Conservation (phyloP, 1,140 invertebrate genomes). For the Sinella curviseta region DNA sequence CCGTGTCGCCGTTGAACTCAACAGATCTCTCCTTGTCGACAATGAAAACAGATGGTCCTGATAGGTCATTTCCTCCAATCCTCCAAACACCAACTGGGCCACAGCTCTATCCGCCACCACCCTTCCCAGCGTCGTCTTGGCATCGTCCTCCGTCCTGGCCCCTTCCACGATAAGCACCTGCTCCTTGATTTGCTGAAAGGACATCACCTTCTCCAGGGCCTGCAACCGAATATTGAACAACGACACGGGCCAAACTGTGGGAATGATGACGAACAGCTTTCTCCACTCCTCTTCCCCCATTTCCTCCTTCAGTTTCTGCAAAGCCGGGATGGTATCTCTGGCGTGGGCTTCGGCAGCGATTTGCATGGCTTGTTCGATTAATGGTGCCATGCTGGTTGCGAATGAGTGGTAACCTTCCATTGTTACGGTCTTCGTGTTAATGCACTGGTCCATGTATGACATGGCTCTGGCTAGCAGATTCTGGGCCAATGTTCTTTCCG, state of each 20-base stretch:
- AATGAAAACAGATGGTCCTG: conserved; percentile 17
- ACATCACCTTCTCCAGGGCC: too few species aligned
- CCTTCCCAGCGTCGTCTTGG: background rate
- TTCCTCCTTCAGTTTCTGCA: too few species aligned
- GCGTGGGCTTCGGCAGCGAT: conserved; percentile 21
- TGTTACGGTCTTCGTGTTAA: too few species aligned
- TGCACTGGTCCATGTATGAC: too few species aligned
- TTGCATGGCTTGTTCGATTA: conserved; percentile 15
- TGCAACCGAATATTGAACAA: too few species aligned
- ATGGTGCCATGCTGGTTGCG: background rate
- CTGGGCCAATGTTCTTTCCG: too few species aligned
- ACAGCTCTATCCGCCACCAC: conserved; percentile 29
- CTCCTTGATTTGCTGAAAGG: too few species aligned
- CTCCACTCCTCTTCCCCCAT: conserved; percentile 30
- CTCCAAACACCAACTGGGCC: conserved; percentile 16
- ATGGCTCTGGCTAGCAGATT: too few species aligned
- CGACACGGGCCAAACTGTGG: too few species aligned
- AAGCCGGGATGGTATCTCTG: background rate
- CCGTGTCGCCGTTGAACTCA: background rate
- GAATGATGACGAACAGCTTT: conserved; percentile 14
- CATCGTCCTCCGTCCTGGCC: background rate
- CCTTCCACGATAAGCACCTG: too few species aligned
- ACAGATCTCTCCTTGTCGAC: conserved; percentile 20
- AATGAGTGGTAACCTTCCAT: too few species aligned
- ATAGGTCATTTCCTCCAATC: background rate